Evolutionary conservation across 2,888 invertebrate species (phyloP), one percentile per base, ranked within the genome.

Genomic region (Acronicta alni): DNA sequence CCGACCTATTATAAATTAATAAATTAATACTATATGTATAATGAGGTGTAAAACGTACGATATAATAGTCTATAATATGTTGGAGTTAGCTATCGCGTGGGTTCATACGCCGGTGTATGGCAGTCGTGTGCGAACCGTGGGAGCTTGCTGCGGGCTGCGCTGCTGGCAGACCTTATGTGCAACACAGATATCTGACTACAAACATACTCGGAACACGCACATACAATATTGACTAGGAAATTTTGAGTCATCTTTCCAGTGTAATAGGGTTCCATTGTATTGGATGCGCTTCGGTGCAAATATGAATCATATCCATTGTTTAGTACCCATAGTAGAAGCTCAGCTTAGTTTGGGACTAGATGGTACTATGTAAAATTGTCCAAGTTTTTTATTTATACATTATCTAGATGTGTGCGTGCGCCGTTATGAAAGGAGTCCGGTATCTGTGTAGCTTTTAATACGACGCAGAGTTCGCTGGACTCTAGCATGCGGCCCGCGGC

Each of bases 1-100:
- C 78, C 77, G 73, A 60, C 69, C 69, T 60, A 72, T 71, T 79
- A 84, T 87, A 81, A 67, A 63, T 53, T 72, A 81, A 65, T 81
- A 78, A 81, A 79, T 71, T 77, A 79, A 72, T 69, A 65, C 67
- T 74, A 75, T 71, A 71, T 81, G 79, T 83, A 85, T 85, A 82
- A 79, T 77, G 81, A 84, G 77, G 81, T 77, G 60, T 84, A 82
- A 80, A 79, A 85, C 80, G 59, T 64, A 72, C 61, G 61, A 41
- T 75, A 78, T 86, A 75, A 75, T 65, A 60, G 57, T 58, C 38
- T 69, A 53, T 86, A n/a, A n/a, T n/a, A 83, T 85, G 81, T 79
- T 78, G 85, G 85, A 85, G 85, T 84, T 85, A 85, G 87, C 67
- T 80, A 78, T 83, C 79, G 89, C 84, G 86, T 83, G 89, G 79